Conservation (phyloP, 2,888 invertebrate genomes). For the Eristalis pertinax region DNA sequence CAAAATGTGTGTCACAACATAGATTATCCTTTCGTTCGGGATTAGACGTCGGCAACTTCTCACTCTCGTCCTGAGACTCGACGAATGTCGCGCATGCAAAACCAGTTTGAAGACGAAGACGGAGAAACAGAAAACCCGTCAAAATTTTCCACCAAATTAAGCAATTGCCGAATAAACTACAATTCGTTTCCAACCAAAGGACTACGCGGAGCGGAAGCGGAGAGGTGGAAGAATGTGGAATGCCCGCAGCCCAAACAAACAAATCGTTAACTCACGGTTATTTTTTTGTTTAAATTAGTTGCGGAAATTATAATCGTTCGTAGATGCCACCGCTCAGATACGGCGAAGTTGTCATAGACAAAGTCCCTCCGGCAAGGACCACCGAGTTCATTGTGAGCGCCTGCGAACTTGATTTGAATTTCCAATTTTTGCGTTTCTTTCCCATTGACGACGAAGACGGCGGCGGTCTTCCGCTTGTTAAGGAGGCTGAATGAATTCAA, state of each 20-base stretch:
- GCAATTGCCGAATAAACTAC: slow-evolving; percentile 35
- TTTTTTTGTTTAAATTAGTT: slow-evolving; percentile 49
- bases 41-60: slow-evolving; percentile 23
- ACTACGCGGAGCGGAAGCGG: not conserved
- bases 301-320: slow-evolving; percentile 55
- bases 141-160: slow-evolving; percentile 63
- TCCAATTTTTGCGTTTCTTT: slow-evolving; percentile 18
- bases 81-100: slow-evolving; percentile 6
- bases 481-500: slow-evolving; percentile 43
- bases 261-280: slow-evolving; percentile 48
- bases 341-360: slow-evolving; percentile 4
- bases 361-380: not conserved
- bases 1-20: slow-evolving; percentile 51
- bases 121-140: not conserved
- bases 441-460: no score
- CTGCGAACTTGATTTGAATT: slow-evolving; percentile 60
- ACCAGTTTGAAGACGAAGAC: slow-evolving; percentile 36
- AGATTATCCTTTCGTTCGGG: slow-evolving; percentile 35
- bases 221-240: slow-evolving; percentile 2
- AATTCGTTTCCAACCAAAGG: slow-evolving; percentile 33
- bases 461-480: slow-evolving; percentile 26
- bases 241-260: slow-evolving; percentile 58
- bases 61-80: not conserved
- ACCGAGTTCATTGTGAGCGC: slow-evolving; percentile 47
- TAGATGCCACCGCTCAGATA: slow-evolving; percentile 51